These are phyloP conservation scores for Hemistola chrysoprasaria DNA, from an alignment of 2,888 invertebrate genomes.

Conservation along the genomic window DNA sequence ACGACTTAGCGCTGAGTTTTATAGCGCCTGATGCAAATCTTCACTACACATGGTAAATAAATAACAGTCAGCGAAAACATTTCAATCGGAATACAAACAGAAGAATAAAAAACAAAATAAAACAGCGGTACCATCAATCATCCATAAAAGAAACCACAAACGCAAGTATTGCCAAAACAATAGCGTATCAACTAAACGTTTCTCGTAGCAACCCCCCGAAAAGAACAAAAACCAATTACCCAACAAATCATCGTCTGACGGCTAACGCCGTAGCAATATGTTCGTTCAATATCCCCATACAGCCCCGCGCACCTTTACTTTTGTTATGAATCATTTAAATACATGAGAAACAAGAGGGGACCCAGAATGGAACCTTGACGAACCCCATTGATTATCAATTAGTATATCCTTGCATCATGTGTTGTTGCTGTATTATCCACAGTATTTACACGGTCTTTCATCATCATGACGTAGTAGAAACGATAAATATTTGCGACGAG, in stretches of 20 bases:
- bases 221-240: conserved; percentile 77
- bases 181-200: conserved; percentile 69
- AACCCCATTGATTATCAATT: conserved; percentile 80
- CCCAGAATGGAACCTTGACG: conserved; percentile 44
- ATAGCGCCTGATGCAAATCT: conserved; percentile 7
- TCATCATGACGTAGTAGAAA: conserved; percentile 63
- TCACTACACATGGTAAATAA: conserved; percentile 13
- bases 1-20: conserved; percentile 13
- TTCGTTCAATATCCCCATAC: conserved; percentile 54
- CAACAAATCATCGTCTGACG: conserved; percentile 80
- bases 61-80: conserved; percentile 20
- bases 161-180: conserved; percentile 57
- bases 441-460: conserved; percentile 75
- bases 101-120: conserved; percentile 35
- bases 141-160: conserved; percentile 34
- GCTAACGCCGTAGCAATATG: conserved; percentile 79
- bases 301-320: conserved; percentile 35
- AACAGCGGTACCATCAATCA: conserved; percentile 39
- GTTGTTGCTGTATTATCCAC: conserved; percentile 73
- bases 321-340: conserved; percentile 74
- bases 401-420: conserved; percentile 74
- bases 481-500: conserved; percentile 29
- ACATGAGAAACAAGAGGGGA: conserved; percentile 26
- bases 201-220: conserved; percentile 65
- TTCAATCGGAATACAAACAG: conserved; percentile 30